phyloP scores from a whole-genome alignment of 53 echinoderm and acorn worm species.

The Apostichopus leukothele region DNA sequence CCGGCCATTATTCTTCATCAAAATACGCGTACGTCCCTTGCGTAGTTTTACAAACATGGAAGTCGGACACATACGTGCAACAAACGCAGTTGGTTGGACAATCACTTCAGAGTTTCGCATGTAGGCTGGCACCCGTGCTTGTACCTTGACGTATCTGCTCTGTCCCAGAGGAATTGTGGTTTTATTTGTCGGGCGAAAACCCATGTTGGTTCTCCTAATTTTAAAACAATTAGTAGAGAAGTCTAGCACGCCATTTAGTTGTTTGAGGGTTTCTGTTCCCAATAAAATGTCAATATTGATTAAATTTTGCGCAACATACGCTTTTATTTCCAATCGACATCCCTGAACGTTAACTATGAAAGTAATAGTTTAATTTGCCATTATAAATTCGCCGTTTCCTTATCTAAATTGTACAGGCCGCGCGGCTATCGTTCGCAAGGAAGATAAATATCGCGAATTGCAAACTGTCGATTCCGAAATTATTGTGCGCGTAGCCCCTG shows the following conservation, averaged over 20 bases:
- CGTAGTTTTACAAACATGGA: not conserved
- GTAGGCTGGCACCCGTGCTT: not conserved
- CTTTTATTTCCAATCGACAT: not conserved
- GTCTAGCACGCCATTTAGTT: conserved; percentile 4
- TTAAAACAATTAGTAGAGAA: not conserved
- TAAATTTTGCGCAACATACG: not conserved
- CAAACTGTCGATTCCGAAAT: not conserved
- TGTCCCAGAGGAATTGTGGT: not conserved
- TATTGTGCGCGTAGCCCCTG: conserved; percentile 15
- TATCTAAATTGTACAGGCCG: not conserved
- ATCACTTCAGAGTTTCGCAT: not conserved
- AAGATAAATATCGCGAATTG: not conserved
- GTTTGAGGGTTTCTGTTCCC: not conserved
- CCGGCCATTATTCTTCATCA: not conserved
- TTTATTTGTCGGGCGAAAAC: not conserved
- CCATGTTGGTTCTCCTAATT: not conserved
- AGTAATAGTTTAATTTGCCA: not conserved
- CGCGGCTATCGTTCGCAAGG: not conserved
- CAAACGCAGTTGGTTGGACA: not conserved
- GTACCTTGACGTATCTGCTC: not conserved
- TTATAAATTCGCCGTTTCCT: conserved; percentile 13
- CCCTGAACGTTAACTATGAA: not conserved
- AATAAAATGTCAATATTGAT: not conserved
- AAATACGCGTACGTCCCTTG: conserved; percentile 1
- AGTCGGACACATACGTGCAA: not conserved